These are phyloP conservation scores for Guaruba guarouba DNA, from an alignment of 2,113 vertebrate species.

Conservation along the genomic window DNA sequence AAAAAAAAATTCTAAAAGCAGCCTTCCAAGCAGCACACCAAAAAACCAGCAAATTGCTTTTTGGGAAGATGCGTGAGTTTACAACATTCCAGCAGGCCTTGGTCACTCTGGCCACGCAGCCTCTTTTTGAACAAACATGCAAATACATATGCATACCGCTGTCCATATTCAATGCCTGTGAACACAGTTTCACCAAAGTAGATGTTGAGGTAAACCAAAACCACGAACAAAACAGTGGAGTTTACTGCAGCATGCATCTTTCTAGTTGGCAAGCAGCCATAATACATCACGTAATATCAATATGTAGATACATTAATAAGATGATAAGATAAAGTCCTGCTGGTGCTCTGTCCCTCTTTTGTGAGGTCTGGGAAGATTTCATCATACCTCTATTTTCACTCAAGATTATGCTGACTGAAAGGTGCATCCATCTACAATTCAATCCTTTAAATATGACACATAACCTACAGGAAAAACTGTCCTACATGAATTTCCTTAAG, in stretches of 20 bases:
- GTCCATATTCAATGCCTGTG: neutral
- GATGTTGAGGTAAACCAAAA: neutral
- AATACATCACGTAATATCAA: neutral
- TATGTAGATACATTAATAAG: neutral
- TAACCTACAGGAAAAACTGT: neutral
- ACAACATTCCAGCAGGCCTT: neutral
- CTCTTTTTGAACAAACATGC: neutral
- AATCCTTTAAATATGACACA: neutral
- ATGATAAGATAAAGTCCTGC: neutral
- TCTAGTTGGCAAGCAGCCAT: neutral
- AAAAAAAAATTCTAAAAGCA: neutral
- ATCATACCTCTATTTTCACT: neutral
- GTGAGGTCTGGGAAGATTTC: neutral
- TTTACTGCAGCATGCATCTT: neutral
- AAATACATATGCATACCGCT: rapidly evolving
- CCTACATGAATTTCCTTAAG: neutral
- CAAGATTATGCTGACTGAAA: neutral
- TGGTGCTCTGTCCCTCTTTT: neutral
- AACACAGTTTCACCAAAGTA: neutral
- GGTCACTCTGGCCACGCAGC: neutral
- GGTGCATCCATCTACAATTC: neutral
- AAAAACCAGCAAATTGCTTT: neutral
- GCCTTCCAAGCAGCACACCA: neutral
- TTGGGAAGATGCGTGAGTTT: neutral
- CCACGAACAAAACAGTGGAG: neutral